These are phyloP conservation scores for Sebastiscus tertius DNA, from an alignment of 2,797 vertebrate genomes.

Conservation along the genomic window DNA sequence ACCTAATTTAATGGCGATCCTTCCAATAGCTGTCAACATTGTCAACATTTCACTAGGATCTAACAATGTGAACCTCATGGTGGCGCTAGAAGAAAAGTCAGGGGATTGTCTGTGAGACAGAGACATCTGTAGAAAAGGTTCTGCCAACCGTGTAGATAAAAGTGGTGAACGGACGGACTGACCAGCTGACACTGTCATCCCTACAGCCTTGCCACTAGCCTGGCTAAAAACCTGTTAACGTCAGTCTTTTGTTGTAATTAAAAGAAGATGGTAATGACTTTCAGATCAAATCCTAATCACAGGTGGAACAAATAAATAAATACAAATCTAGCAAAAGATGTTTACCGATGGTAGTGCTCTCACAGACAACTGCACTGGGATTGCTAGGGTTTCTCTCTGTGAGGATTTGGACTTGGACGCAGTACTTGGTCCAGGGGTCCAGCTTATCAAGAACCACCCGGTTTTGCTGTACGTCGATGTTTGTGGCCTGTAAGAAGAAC, in stretches of 20 bases:
- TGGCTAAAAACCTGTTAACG: background rate
- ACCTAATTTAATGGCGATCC: no score
- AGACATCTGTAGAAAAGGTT: background rate
- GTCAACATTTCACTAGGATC: background rate
- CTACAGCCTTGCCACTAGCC: background rate
- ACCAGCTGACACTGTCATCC: background rate
- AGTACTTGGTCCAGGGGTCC: slow-evolving; percentile 68
- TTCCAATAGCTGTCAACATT: background rate
- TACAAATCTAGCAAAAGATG: background rate
- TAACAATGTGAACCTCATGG: background rate
- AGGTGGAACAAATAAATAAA: background rate
- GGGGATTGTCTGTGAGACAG: background rate
- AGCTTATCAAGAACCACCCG: slow-evolving; percentile 48
- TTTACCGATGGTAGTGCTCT: slow-evolving; percentile 52
- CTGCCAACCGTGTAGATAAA: background rate
- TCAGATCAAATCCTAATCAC: background rate
- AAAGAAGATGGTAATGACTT: background rate
- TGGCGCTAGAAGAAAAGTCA: no score
- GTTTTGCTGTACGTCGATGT: slow-evolving; percentile 1
- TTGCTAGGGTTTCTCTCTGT: background rate
- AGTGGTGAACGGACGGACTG: background rate
- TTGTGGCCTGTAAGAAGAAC: slow-evolving; percentile 31
- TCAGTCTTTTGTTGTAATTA: background rate
- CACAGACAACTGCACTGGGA: slow-evolving; percentile 58
- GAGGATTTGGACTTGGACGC: slow-evolving; percentile 62